A percentile compares a stretch with the other conserved stretches of the same genome.
Conservation (phyloP, 2,888 invertebrate genomes). For the Loripinus fragilis region DNA sequence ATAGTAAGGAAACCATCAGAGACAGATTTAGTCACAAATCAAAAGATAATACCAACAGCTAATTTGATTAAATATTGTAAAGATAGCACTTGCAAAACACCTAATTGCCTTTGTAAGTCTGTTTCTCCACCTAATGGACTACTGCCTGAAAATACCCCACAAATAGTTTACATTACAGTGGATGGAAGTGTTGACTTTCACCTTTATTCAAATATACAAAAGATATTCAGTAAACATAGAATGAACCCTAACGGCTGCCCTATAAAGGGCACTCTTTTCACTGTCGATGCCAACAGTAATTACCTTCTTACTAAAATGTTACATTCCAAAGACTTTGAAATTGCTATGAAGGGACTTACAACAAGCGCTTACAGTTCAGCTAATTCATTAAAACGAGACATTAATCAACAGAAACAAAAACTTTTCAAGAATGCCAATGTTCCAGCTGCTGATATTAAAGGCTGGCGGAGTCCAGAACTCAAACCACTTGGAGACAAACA, state of each 20-base stretch:
- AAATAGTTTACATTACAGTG: slow-evolving; percentile 69
- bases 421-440: slow-evolving; percentile 45
- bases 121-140: slow-evolving; percentile 43
- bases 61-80: slow-evolving; percentile 34
- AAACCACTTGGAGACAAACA: slow-evolving; percentile 59
- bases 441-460: slow-evolving; percentile 42
- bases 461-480: slow-evolving; percentile 65
- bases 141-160: slow-evolving; percentile 56
- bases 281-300: slow-evolving; percentile 60
- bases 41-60: neutral
- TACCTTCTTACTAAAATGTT: slow-evolving; percentile 63
- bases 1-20: neutral
- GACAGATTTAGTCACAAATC: neutral
- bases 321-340: slow-evolving; percentile 59
- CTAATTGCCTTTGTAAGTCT: slow-evolving; percentile 67
- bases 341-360: slow-evolving; percentile 63
- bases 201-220: slow-evolving; percentile 59
- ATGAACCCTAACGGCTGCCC: slow-evolving; percentile 69
- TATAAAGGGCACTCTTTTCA: slow-evolving; percentile 66
- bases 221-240: slow-evolving; percentile 56
- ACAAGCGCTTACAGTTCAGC: slow-evolving; percentile 36
- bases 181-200: slow-evolving; percentile 68
- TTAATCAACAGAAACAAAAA: slow-evolving; percentile 48
- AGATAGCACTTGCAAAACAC: slow-evolving; percentile 61
- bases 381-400: slow-evolving; percentile 36